Percentiles rank a stretch among this genome's conserved stretches.
phyloP scores from a whole-genome alignment of 2,888 invertebrate species.

The Lasioglossum figueresi region DNA sequence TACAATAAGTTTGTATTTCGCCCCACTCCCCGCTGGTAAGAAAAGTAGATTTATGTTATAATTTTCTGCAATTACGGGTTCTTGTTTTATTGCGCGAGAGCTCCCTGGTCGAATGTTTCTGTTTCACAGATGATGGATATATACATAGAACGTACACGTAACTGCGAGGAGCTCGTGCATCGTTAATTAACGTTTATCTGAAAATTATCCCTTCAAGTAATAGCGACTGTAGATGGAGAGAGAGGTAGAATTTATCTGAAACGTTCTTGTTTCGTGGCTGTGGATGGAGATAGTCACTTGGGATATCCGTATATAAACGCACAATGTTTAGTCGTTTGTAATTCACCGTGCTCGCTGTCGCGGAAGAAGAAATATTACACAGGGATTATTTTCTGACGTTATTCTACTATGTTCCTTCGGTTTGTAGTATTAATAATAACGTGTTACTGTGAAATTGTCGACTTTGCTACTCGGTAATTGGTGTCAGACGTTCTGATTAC shows the following conservation, averaged over 20 bases:
- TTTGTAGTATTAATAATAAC: neutral
- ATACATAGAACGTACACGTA: neutral
- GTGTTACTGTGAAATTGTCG: neutral
- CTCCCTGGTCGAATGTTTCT: neutral
- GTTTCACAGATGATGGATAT: neutral
- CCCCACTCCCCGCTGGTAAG: neutral
- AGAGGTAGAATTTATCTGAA: conserved; percentile 1
- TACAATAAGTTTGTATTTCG: neutral
- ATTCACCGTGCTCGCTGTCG: neutral
- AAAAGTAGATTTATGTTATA: neutral
- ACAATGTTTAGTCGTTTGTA: neutral
- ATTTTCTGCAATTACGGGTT: neutral
- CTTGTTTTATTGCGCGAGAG: neutral
- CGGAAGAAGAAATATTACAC: neutral
- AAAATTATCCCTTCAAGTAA: neutral
- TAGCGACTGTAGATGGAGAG: neutral
- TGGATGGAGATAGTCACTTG: neutral
- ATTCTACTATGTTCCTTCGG: neutral
- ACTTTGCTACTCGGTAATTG: neutral
- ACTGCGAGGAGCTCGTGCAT: neutral
- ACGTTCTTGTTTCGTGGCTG: neutral
- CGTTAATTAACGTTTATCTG: conserved; percentile 14
- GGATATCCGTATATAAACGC: neutral
- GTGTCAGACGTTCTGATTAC: neutral
- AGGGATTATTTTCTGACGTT: neutral